These are phyloP conservation scores for Cephus cinctus DNA, from an alignment of 1,140 invertebrate species.

Conservation along the genomic window DNA sequence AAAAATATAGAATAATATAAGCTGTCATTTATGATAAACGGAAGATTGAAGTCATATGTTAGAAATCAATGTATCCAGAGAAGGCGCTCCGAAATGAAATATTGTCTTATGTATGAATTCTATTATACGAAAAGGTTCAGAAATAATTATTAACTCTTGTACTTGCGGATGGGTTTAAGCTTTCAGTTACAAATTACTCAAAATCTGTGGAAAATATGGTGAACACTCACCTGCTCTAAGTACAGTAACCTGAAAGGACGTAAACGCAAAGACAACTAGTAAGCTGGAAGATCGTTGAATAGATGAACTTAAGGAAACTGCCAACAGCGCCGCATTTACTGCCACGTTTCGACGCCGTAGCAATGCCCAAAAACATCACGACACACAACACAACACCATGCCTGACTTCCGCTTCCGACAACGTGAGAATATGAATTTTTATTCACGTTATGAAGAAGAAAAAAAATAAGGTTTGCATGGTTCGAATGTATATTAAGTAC, in stretches of 20 bases:
- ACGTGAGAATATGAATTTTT: no score
- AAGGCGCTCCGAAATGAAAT: no score
- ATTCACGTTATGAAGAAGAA: no score
- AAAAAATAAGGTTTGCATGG: no score
- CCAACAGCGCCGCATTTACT: slow-evolving; percentile 37
- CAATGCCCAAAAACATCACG: no score
- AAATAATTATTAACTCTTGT: no score
- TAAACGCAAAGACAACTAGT: slow-evolving; percentile 8
- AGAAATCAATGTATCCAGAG: not conserved
- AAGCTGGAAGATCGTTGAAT: not conserved
- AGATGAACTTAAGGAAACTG: slow-evolving; percentile 23
- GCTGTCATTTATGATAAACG: not conserved
- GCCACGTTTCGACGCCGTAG: slow-evolving; percentile 43
- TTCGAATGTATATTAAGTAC: no score
- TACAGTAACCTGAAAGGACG: slow-evolving; percentile 5
- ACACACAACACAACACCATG: no score
- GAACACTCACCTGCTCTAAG: slow-evolving; percentile 3
- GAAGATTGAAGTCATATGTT: not conserved
- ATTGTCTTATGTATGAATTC: no score
- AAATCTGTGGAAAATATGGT: not conserved
- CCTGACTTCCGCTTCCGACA: no score
- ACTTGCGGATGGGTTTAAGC: no score
- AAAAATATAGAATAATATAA: not conserved
- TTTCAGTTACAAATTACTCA: not conserved
- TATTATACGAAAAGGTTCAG: no score